Percentiles rank a stretch among this genome's conserved stretches.
Conservation (phyloP, 2,888 invertebrate genomes). For the Cepaea hortensis region DNA sequence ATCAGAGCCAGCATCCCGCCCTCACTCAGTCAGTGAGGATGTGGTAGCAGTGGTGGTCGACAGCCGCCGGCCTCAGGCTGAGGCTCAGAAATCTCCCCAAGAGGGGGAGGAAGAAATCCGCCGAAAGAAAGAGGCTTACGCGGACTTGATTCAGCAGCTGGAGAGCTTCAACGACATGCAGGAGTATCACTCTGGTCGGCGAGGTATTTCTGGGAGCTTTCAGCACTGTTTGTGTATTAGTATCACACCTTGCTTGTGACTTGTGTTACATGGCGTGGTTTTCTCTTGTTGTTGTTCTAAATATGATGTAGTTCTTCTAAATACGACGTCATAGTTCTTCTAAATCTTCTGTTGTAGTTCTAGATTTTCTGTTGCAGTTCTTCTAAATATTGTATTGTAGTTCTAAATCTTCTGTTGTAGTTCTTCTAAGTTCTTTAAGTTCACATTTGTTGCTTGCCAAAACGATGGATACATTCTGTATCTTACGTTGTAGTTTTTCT, state of each 20-base stretch:
- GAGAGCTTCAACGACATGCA: slow-evolving; percentile 56
- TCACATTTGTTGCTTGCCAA: not conserved
- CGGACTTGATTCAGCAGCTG: slow-evolving; percentile 67
- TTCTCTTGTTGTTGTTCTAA: not conserved
- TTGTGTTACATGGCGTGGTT: not conserved
- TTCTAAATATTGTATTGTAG: no score
- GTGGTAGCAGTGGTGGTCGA: slow-evolving; percentile 61
- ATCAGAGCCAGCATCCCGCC: slow-evolving; percentile 50
- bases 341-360: no score
- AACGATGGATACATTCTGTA: no score
- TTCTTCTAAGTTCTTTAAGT: not conserved
- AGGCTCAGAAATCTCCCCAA: slow-evolving; percentile 51
- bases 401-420: not conserved
- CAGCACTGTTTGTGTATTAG: not conserved
- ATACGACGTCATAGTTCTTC: no score
- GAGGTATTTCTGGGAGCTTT: slow-evolving; percentile 8
- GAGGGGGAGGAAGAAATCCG: slow-evolving; percentile 56
- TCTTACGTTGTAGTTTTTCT: not conserved
- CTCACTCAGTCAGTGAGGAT: slow-evolving; percentile 47
- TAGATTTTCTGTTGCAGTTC: no score
- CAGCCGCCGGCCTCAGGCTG: slow-evolving; percentile 61
- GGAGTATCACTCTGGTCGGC: slow-evolving; percentile 37
- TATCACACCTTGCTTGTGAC: not conserved
- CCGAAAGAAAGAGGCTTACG: slow-evolving; percentile 72
- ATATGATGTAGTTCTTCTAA: no score